Base-by-base conservation (phyloP, 2,888 invertebrate species). In the Dryococelus australis region DNA sequence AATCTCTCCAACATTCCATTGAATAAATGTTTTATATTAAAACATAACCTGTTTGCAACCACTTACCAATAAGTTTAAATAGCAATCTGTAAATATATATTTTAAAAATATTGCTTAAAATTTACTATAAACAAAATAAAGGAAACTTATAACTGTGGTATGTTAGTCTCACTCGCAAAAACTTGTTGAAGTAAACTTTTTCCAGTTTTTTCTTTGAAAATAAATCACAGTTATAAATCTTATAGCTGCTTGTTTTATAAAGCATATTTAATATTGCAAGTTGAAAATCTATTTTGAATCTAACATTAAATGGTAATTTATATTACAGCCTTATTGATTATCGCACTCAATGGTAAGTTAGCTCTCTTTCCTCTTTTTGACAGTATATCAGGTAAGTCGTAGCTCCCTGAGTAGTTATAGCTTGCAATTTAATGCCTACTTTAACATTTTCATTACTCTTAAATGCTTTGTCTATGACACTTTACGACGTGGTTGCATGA, bases 221-320 rank as follows among this genome's bases (percentile, higher is more conserved):
- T 65, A 65, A 65, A 65, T 65, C 20, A 65, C n/a, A n/a, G 0
- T n/a, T 16, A 8, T 65, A 24, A 65, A 65, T 24, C 20, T 65
- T 24, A 20, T 16, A n/a, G n/a, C 20, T 65, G 8, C 12, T 65
- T n/a, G 47, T 47, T 47, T 47, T 8, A 47, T 65, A 65, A 65
- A 8, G 20, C 65, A 65, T 65, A n/a, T 24, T 24, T 65, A 65
- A 65, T 65, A 24, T 24, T 65, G 24, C 8, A 0, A 65, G 20
- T 65, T 65, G n/a, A 65, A n/a, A 65, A 16, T 24, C 16, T 65
- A 65, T 20, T n/a, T 65, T 65, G 65, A 65, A n/a, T 65, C 65
- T 65, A 65, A 65, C 65, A 65, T n/a, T n/a, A 65, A 65, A 65
- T 65, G 65, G 65, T 65, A 65, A 65, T 65, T 65, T 65, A 65